phyloP scores from a whole-genome alignment of 2,888 invertebrate species.

The Eupithecia dodoneata region DNA sequence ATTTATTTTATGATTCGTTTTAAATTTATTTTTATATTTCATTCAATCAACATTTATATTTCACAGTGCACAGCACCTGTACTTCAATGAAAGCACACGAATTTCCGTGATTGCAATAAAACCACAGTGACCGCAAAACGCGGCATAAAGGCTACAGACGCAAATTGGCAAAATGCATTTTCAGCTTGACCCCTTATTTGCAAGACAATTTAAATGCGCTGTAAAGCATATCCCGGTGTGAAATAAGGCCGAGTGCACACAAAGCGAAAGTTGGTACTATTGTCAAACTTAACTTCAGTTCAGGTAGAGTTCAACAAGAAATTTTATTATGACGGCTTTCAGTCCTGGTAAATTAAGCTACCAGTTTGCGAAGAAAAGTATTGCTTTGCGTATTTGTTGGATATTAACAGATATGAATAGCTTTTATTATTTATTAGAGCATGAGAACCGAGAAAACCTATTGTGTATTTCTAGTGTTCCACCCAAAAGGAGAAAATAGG shows the following conservation, averaged over 20 bases:
- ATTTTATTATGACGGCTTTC: slow-evolving; percentile 9
- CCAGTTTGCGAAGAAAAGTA: neutral
- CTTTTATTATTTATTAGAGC: neutral
- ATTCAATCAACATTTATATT: neutral
- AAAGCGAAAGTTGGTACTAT: slow-evolving; percentile 1
- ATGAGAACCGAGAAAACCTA: neutral
- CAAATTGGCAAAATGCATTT: slow-evolving; percentile 47
- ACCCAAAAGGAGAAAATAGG: neutral
- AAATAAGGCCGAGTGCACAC: slow-evolving; percentile 15
- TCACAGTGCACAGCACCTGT: slow-evolving; percentile 16
- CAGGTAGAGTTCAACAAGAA: slow-evolving; percentile 4
- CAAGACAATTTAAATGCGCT: slow-evolving; percentile 42
- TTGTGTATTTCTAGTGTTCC: neutral
- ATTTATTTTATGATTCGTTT: too few species aligned
- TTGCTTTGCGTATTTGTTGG: neutral
- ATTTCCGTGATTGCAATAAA: slow-evolving; percentile 44
- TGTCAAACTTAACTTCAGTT: slow-evolving; percentile 5
- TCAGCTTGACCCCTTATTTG: slow-evolving; percentile 48
- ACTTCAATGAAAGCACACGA: slow-evolving; percentile 14
- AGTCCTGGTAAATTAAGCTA: neutral
- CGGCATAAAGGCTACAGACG: slow-evolving; percentile 34
- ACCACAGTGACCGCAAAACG: slow-evolving; percentile 45
- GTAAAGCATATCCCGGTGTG: slow-evolving; percentile 29
- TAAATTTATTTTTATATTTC: neutral
- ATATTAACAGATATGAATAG: neutral